Base-by-base conservation (phyloP, 2,888 invertebrate genomes). In the Atethmia centrago region DNA sequence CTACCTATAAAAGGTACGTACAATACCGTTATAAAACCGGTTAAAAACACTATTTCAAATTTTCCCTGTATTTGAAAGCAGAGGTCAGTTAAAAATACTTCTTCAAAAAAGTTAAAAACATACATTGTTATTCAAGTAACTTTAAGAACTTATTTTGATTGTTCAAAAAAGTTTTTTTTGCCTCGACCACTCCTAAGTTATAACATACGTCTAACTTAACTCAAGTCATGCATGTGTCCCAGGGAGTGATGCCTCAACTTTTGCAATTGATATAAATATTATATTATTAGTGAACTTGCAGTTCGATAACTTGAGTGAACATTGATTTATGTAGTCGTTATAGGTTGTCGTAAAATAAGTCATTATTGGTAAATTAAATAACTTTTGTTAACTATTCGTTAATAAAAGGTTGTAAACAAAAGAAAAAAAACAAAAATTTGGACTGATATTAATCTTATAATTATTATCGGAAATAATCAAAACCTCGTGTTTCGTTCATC, bases 211-310 rank as follows among this genome's bases (percentile, higher is more conserved):
- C 40, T 42, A 45, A 61, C n/a, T 77, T 59, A 16, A 77, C 56
- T 8, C 28, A 16, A 25, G 12, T 72, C 86, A n/a, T n/a, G n/a
- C n/a, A n/a, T n/a, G n/a, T n/a, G n/a, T 63, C 83, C 8, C 1
- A 40, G 63, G 65, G 31, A 40, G 3, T 25, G n/a, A 45, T 66
- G 53, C n/a, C 9, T 56, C 2, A 77, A 74, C 51, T 74, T 85
- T 73, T 14, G n/a, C n/a, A 63, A 55, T 69, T 75, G 53, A 75
- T 75, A 10, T 74, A 31, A 3, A 31, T 65, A 19, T 53, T 36
- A 19, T 36, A 40, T 51, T 67, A 56, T 65, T 66, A n/a, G n/a
- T n/a, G 28, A 72, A 65, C 65, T 56, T 45, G 47, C 42, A 73
- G 21, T 67, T 64, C 36, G 55, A 58, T 42, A 56, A 51, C 49